Evolutionary conservation across 2,888 invertebrate species (phyloP).

Genomic region (Troglohyphantes excavatus): DNA sequence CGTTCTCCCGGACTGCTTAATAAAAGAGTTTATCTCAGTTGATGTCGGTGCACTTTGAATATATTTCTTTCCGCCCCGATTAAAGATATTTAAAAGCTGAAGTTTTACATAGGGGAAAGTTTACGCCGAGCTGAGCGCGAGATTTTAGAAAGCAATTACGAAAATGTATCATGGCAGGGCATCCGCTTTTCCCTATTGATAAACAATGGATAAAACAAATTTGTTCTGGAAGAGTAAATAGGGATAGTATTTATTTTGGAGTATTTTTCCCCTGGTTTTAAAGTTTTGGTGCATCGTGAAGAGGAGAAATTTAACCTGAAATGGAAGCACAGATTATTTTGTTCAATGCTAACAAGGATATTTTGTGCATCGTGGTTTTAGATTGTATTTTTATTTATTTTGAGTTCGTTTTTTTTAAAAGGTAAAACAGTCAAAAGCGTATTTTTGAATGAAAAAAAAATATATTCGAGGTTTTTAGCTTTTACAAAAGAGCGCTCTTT

Average conservation of each 20-base stretch:
- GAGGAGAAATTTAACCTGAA: background rate
- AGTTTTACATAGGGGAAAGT: conserved; percentile 13
- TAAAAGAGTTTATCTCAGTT: conserved; percentile 68
- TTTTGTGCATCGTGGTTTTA: background rate
- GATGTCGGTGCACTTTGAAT: conserved; percentile 52
- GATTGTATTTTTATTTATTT: background rate
- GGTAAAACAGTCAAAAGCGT: background rate
- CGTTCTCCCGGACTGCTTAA: conserved; percentile 29
- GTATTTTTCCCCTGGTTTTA: background rate
- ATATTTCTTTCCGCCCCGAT: conserved; percentile 49
- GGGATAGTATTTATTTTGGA: conserved; percentile 8
- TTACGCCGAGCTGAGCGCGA: conserved; percentile 1
- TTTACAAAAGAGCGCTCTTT: too few species aligned
- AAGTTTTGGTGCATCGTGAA: background rate
- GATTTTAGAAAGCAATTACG: conserved; percentile 53
- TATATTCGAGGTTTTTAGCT: too few species aligned
- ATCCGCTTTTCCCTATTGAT: conserved; percentile 53
- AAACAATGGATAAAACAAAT: conserved; percentile 48
- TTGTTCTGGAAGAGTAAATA: conserved; percentile 1
- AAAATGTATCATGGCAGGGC: conserved; percentile 27
- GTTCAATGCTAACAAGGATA: background rate
- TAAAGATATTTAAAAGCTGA: conserved; percentile 46
- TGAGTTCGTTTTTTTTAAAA: background rate
- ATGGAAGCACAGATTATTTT: background rate
- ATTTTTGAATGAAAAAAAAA: background rate